These are phyloP conservation scores for Ormia ochracea DNA, from an alignment of 2,888 invertebrate species.

Conservation along the genomic window DNA sequence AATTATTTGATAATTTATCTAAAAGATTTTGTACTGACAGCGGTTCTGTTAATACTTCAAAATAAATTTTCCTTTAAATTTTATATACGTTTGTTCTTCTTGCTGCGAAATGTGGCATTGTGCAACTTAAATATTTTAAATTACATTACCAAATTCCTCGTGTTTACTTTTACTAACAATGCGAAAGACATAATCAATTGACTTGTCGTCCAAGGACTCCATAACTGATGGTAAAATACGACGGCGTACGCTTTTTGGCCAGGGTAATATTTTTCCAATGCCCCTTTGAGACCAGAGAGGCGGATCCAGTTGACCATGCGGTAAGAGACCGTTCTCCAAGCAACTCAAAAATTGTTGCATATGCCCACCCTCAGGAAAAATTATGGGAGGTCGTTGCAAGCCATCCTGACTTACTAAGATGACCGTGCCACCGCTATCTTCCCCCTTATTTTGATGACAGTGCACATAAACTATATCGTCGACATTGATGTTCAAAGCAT, in stretches of 20 bases:
- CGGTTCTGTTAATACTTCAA: too few species aligned
- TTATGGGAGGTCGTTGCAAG: conserved; percentile 94
- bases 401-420: conserved; percentile 96
- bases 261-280: conserved; percentile 81
- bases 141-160: conserved; percentile 81
- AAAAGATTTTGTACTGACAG: too few species aligned
- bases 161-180: conserved; percentile 88
- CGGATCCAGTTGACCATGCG: conserved; percentile 94
- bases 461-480: conserved; percentile 97
- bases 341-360: conserved; percentile 93
- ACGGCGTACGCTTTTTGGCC: conserved; percentile 79
- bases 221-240: conserved; percentile 83
- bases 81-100: too few species aligned
- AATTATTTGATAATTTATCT: too few species aligned
- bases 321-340: conserved; percentile 89
- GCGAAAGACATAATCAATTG: conserved; percentile 90
- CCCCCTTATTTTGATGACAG: conserved; percentile 89
- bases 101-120: too few species aligned
- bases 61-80: too few species aligned
- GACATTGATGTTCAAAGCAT: conserved; percentile 91
- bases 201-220: conserved; percentile 80
- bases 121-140: neutral
- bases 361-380: conserved; percentile 93
- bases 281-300: conserved; percentile 95
- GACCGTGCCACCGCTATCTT: conserved; percentile 88